A percentile compares a stretch with the other conserved stretches of the same genome.
Evolutionary conservation across 2,888 invertebrate species (phyloP).

Genomic region (Elysia crispata): DNA sequence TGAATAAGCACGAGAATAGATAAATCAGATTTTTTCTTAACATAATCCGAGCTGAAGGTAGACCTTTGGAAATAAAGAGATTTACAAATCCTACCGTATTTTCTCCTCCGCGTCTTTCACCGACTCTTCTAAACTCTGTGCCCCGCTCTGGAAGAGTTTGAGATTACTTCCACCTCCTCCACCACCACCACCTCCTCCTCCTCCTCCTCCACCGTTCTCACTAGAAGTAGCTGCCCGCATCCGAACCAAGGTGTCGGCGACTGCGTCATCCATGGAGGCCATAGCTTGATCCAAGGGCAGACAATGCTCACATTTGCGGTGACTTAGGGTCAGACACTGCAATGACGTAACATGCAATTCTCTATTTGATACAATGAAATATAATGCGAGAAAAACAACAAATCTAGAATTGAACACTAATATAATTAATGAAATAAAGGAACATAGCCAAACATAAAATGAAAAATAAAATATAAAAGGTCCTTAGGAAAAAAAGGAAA

Average conservation of each 20-base stretch:
- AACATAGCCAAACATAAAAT: too few relatives aligned
- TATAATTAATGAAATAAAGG: too few relatives aligned
- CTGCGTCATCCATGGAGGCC: conserved; percentile 57
- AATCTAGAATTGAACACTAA: neutral
- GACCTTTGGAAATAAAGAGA: too few relatives aligned
- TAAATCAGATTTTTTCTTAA: too few relatives aligned
- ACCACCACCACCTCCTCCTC: neutral
- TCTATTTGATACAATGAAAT: too few relatives aligned
- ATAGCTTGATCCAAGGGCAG: conserved; percentile 64
- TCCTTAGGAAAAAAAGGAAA: too few relatives aligned
- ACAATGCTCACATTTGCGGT: conserved; percentile 64
- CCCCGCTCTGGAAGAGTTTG: neutral
- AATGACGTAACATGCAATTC: too few relatives aligned
- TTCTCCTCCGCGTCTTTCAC: conserved; percentile 12
- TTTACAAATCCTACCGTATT: conserved; percentile 35
- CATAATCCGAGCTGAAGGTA: too few relatives aligned
- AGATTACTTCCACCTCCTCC: neutral
- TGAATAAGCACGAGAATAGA: too few relatives aligned
- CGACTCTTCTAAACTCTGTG: conserved; percentile 19
- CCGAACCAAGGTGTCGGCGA: conserved; percentile 46
- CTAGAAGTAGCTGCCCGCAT: conserved; percentile 29
- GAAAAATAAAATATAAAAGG: too few relatives aligned
- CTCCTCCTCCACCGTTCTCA: neutral
- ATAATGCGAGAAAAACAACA: too few relatives aligned
- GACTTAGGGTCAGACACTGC: conserved; percentile 62